Conservation (phyloP, 2,113 vertebrate species). For the Sarotherodon lohbergeri region DNA sequence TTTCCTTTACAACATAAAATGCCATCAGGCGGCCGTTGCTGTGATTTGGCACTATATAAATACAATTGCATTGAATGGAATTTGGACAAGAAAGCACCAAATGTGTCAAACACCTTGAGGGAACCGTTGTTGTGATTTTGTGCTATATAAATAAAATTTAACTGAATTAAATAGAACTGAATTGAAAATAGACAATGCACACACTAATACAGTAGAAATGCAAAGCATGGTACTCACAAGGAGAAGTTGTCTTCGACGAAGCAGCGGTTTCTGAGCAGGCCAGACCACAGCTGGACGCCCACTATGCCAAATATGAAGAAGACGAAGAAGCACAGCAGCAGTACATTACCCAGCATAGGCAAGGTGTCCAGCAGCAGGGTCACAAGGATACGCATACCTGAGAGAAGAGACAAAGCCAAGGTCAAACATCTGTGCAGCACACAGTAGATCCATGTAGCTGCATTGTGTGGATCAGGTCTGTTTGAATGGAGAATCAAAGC, state of each 20-base stretch:
- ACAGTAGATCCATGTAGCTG: slow-evolving; percentile 54
- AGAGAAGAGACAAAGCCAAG: slow-evolving; percentile 45
- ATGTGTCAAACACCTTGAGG: neutral
- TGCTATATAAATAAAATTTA: neutral
- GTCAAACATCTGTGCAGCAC: slow-evolving; percentile 78
- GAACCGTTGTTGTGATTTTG: neutral
- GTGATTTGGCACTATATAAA: neutral
- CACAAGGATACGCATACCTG: slow-evolving; percentile 98
- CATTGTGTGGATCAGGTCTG: neutral
- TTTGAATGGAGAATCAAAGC: neutral
- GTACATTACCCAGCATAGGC: slow-evolving; percentile 98
- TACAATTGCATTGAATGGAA: neutral
- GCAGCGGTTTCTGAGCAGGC: slow-evolving; percentile 93
- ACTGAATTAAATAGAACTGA: neutral
- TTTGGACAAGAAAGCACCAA: neutral
- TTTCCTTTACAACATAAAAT: neutral
- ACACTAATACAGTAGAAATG: neutral
- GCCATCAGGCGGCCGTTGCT: neutral
- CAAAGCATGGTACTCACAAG: slow-evolving; percentile 78
- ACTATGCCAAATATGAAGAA: slow-evolving; percentile 99
- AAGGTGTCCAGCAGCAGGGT: slow-evolving; percentile 97
- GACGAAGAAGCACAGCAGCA: slow-evolving; percentile 98
- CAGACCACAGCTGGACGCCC: slow-evolving; percentile 96
- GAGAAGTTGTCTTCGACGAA: slow-evolving; percentile 92
- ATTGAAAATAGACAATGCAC: neutral